Percentiles rank a stretch among this genome's conserved stretches.
Evolutionary conservation across 2,797 vertebrate species (phyloP).

Genomic region (Dryobates pubescens): DNA sequence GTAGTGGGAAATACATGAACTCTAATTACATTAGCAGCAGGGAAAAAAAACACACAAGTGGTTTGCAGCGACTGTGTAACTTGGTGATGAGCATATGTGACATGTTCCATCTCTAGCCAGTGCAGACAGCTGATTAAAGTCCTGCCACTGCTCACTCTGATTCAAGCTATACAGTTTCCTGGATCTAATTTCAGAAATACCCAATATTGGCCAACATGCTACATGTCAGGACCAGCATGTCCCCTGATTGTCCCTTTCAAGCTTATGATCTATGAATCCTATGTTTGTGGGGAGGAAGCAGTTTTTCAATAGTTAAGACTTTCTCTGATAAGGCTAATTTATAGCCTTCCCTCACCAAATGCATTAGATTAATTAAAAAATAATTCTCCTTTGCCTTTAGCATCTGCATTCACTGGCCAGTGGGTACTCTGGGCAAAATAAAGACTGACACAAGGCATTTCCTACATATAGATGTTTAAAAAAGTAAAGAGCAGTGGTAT

Average conservation of each 20-base stretch:
- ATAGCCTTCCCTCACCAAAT: not conserved
- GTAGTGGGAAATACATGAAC: not conserved
- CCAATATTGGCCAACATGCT: not conserved
- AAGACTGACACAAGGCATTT: not conserved
- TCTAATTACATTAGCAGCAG: constrained; percentile 10
- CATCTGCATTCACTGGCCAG: not conserved
- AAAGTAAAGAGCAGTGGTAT: not conserved
- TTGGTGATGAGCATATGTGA: not conserved
- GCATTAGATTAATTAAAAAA: not conserved
- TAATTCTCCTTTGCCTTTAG: not conserved
- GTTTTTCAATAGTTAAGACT: constrained; percentile 17
- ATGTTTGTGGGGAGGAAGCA: not conserved
- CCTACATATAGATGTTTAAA: not conserved
- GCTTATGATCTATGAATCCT: not conserved
- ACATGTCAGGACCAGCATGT: not conserved
- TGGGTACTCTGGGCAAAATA: not conserved
- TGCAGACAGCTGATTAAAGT: not conserved
- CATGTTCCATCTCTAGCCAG: not conserved
- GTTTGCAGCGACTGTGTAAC: not conserved
- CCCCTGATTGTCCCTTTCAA: not conserved
- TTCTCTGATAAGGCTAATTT: constrained; percentile 28
- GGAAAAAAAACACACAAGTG: not conserved
- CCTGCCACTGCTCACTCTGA: not conserved
- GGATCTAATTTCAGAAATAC: not conserved
- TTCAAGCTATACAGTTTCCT: not conserved